A percentile compares a stretch with the other conserved stretches of the same genome.
These are phyloP conservation scores for Lithophane ornitopus DNA, from an alignment of 2,888 invertebrate genomes.

Conservation along the genomic window DNA sequence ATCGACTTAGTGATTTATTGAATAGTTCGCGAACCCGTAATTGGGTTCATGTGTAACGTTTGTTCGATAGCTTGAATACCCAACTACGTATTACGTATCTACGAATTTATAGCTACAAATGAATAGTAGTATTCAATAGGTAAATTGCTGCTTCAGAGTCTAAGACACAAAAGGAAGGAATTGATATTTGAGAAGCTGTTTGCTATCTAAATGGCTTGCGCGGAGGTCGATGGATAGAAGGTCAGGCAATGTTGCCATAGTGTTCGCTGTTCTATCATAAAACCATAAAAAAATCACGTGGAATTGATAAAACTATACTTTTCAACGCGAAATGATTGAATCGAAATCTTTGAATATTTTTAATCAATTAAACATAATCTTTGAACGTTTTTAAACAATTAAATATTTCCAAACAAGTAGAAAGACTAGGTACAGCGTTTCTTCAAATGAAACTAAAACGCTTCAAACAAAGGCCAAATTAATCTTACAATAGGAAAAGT, in stretches of 20 bases:
- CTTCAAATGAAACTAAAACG: neutral
- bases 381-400: neutral
- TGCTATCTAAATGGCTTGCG: conserved; percentile 32
- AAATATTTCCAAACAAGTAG: neutral
- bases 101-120: conserved; percentile 26
- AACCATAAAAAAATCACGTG: neutral
- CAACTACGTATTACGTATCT: neutral
- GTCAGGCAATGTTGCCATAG: conserved; percentile 20
- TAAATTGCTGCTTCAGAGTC: conserved; percentile 26
- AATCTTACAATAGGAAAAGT: conserved; percentile 20
- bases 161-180: conserved; percentile 34
- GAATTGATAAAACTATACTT: neutral
- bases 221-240: conserved; percentile 25
- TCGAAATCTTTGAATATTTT: neutral
- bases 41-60: conserved; percentile 71
- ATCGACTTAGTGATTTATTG: conserved; percentile 76
- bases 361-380: neutral
- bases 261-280: neutral
- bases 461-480: conserved; percentile 5
- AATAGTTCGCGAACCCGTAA: conserved; percentile 74
- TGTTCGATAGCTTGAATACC: conserved; percentile 58
- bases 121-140: conserved; percentile 25
- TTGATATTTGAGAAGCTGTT: conserved; percentile 45
- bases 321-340: neutral
- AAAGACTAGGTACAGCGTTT: neutral